A percentile compares a stretch with the other conserved stretches of the same genome.
These are phyloP conservation scores for Ginglymostoma cirratum DNA, from an alignment of 2,113 vertebrate species.

Conservation along the genomic window DNA sequence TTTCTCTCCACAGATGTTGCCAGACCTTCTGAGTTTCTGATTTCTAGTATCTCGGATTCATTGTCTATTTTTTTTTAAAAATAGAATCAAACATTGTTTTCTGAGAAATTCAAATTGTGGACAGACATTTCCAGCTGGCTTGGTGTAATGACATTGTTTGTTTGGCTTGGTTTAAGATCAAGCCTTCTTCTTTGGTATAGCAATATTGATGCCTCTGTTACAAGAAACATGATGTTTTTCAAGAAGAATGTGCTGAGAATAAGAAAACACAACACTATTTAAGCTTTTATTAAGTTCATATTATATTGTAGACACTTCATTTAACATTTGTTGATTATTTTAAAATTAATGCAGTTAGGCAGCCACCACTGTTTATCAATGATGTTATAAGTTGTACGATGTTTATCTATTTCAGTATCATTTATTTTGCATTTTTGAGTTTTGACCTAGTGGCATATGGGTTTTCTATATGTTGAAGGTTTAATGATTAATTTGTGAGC, in stretches of 20 bases:
- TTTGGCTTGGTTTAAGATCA: not conserved
- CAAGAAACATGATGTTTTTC: not conserved
- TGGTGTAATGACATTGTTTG: not conserved
- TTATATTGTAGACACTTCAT: not conserved
- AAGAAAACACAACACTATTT: not conserved
- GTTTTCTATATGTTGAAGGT: too few species aligned
- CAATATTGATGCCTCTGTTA: not conserved
- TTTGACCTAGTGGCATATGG: too few species aligned
- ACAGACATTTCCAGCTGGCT: not conserved
- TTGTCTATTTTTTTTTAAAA: too few species aligned
- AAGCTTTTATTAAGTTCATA: not conserved
- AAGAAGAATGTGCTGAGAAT: not conserved
- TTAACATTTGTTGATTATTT: conserved; percentile 7
- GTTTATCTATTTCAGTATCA: too few species aligned
- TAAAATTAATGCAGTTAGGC: not conserved
- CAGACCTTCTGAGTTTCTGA: too few species aligned
- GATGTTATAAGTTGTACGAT: too few species aligned
- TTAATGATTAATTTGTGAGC: too few species aligned
- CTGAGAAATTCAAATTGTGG: not conserved
- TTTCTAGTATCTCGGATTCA: too few species aligned
- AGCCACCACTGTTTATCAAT: too few species aligned
- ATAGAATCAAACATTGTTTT: not conserved
- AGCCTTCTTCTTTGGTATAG: not conserved
- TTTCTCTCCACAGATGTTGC: too few species aligned
- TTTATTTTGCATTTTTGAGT: too few species aligned